Conservation (phyloP, 2,113 vertebrate genomes). For the Ariopsis seemanni region DNA sequence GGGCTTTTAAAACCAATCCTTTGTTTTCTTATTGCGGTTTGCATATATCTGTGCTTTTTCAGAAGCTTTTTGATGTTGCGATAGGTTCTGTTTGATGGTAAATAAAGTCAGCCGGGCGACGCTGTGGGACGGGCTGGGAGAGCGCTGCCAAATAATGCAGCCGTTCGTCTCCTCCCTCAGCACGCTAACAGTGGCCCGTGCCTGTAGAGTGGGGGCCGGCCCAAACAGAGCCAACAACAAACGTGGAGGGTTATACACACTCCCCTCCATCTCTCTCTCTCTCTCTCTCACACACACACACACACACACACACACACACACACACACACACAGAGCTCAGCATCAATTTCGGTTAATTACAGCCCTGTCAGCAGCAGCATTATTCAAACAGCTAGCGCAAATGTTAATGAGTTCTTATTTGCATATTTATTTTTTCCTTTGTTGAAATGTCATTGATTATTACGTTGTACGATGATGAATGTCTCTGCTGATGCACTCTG, state of each 20-base stretch:
- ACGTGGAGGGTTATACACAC: slow-evolving; percentile 71
- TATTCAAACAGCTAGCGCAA: slow-evolving; percentile 99
- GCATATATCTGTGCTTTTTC: slow-evolving; percentile 48
- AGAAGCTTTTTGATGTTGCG: slow-evolving; percentile 56
- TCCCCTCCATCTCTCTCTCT: slow-evolving; percentile 53
- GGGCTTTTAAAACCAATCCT: slow-evolving; percentile 52
- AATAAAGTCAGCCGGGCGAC: slow-evolving; percentile 72
- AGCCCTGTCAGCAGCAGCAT: slow-evolving; percentile 97
- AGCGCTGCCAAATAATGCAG: slow-evolving; percentile 44
- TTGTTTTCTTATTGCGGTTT: slow-evolving; percentile 59
- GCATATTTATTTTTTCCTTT: slow-evolving; percentile 99
- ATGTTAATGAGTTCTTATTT: slow-evolving; percentile 99
- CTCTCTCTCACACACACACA: slow-evolving; percentile 1
- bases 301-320: slow-evolving; percentile 52
- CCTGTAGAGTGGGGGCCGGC: slow-evolving; percentile 69
- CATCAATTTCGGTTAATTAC: slow-evolving; percentile 98
- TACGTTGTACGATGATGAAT: slow-evolving; percentile 99
- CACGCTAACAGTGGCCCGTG: slow-evolving; percentile 68
- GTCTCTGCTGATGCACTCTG: slow-evolving; percentile 93
- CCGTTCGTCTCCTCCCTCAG: slow-evolving; percentile 24
- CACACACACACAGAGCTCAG: slow-evolving; percentile 87
- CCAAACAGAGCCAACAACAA: slow-evolving; percentile 81
- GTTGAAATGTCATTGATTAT: slow-evolving; percentile 99
- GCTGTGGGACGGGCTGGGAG: slow-evolving; percentile 62
- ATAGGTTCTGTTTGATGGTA: slow-evolving; percentile 59